phyloP scores from a whole-genome alignment of 2,113 vertebrate species.

The Corynorhinus townsendii region DNA sequence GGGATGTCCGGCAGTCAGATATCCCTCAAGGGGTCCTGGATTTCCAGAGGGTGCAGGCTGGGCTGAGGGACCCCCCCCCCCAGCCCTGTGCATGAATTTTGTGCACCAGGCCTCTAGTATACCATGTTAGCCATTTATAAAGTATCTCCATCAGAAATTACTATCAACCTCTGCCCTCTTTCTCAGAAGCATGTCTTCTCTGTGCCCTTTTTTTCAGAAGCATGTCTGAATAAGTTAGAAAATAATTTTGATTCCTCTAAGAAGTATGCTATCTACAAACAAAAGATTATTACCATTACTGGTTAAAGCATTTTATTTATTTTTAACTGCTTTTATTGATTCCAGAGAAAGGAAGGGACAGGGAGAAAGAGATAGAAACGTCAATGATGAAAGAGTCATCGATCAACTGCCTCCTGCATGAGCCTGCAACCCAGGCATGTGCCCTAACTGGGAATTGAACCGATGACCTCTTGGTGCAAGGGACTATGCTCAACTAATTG shows the following conservation, averaged over 20 bases:
- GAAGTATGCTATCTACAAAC: neutral
- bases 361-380: neutral
- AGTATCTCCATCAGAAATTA: slow-evolving; percentile 21
- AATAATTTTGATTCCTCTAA: slow-evolving; percentile 43
- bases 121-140: slow-evolving; percentile 32
- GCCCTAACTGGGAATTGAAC: neutral
- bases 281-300: slow-evolving; percentile 19
- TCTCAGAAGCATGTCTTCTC: neutral
- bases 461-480: no score
- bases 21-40: no score
- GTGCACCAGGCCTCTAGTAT: no score
- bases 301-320: neutral
- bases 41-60: no score
- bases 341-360: no score
- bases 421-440: neutral
- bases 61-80: no score
- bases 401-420: neutral
- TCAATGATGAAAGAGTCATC: no score
- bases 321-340: neutral
- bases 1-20: no score
- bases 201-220: slow-evolving; percentile 8
- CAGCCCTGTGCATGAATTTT: no score
- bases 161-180: neutral
- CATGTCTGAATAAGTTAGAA: slow-evolving; percentile 6
- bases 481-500: neutral